Conservation (phyloP, 2,888 invertebrate genomes). For the Stenodera caucasica region DNA sequence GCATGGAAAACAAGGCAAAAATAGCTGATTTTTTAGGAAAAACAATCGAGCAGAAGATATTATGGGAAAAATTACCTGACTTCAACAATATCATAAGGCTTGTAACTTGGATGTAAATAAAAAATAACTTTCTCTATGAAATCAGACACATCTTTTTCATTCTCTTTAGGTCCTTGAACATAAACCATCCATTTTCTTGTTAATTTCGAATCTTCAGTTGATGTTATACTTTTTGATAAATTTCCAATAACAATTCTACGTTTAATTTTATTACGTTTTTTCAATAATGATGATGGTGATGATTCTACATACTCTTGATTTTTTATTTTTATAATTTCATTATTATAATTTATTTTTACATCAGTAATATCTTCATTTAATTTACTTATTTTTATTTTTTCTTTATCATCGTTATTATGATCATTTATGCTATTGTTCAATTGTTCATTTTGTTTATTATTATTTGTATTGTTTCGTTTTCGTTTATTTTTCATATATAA, state of each 20-base stretch:
- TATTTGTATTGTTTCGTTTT: conserved; percentile 20
- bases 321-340: conserved; percentile 17
- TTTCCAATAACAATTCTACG: conserved; percentile 64
- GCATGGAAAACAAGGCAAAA: too few relatives aligned
- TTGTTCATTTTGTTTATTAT: conserved; percentile 23
- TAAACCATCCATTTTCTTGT: conserved; percentile 93
- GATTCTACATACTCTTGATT: too few relatives aligned
- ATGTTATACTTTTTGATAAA: conserved; percentile 80
- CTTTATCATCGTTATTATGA: too few relatives aligned
- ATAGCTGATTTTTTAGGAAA: too few relatives aligned
- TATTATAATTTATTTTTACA: conserved; percentile 23
- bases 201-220: conserved; percentile 67
- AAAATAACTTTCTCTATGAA: conserved; percentile 76
- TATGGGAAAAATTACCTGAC: conserved; percentile 63
- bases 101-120: conserved; percentile 82
- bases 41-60: too few relatives aligned
- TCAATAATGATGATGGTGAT: too few relatives aligned
- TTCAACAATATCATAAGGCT: conserved; percentile 82
- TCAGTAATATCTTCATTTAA: conserved; percentile 23
- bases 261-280: conserved; percentile 49
- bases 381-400: conserved; percentile 32
- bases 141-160: conserved; percentile 62
- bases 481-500: conserved; percentile 31
- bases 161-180: conserved; percentile 69
- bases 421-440: too few relatives aligned